Evolutionary conservation across 2,888 invertebrate species (phyloP), one percentile per base, ranked within the genome.

Genomic region (Calameuta idolon): DNA sequence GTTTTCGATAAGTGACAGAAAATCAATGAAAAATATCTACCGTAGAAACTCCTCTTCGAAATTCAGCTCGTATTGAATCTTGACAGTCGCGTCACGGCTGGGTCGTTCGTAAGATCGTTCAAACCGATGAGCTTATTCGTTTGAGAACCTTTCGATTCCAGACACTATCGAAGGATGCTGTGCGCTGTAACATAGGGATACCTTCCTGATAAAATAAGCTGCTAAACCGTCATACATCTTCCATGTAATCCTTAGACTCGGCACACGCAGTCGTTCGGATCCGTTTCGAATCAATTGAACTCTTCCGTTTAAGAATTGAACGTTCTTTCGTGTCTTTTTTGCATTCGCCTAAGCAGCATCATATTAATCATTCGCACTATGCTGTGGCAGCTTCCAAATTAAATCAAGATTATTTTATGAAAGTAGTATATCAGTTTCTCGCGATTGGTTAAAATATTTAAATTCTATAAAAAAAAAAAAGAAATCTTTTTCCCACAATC

Each of bases 221-320:
- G 15, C 71, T 71, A 34, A 33, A 71, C 71, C 71, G 71, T 11
- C 35, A 74, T 34, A 74, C 12, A 34, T 74, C 74, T 74, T 74
- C 35, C 35, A 12, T 9, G 71, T 71, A 71, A 71, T 71, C 71
- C 71, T 71, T 34, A 34, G 33, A 12, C 71, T 71, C 31, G 9
- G 55, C 55, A 5, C 9, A 2, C 23, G 9, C 9, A 23, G 15
- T 5, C 15, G 15, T 34, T 11, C 12, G 30, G 31, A 33, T 71
- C 71, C 12, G 31, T 34, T 34, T 23, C 33, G 9, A 23, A 71
- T 71, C 31, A 71, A 71, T 71, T 71, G 31, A 34, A 15, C 11
- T 31, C 15, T 71, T 71, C 71, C 71, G 31, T 30, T 71, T 12
- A 23, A 11, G 33, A 71, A 34, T 12, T 9, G 74, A 4, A 37